phyloP scores from a whole-genome alignment of 2,113 vertebrate species.

The Takifugu bimaculatus region DNA sequence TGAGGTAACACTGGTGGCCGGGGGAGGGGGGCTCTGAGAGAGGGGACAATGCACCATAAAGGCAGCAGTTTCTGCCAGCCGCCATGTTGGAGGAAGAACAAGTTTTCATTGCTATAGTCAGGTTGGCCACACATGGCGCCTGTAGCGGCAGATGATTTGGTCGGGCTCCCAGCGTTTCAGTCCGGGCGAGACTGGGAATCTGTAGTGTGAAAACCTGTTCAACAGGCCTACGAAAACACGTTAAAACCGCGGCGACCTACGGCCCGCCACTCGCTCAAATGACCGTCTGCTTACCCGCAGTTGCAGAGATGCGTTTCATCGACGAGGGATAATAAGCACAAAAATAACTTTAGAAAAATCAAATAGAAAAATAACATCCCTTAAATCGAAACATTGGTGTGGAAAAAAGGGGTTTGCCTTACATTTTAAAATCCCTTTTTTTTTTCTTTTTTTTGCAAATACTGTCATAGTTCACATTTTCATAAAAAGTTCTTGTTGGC shows the following conservation, averaged over 20 bases:
- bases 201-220: conserved; percentile 60
- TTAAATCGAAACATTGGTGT: conserved; percentile 76
- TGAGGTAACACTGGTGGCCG: conserved; percentile 71
- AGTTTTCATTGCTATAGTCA: conserved; percentile 72
- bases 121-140: conserved; percentile 60
- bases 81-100: conserved; percentile 74
- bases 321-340: conserved; percentile 73
- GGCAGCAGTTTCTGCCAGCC: conserved; percentile 63
- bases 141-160: conserved; percentile 57
- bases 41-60: conserved; percentile 54
- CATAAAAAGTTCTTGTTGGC: conserved; percentile 82
- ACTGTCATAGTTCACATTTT: conserved; percentile 81
- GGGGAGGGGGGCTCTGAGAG: conserved; percentile 58
- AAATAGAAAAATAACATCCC: conserved; percentile 79
- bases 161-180: conserved; percentile 53
- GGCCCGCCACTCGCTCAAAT: conserved; percentile 58
- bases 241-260: conserved; percentile 56
- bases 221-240: conserved; percentile 53
- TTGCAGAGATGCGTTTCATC: conserved; percentile 74
- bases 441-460: conserved; percentile 81
- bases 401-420: conserved; percentile 68
- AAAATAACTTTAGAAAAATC: conserved; percentile 76
- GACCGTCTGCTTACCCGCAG: conserved; percentile 62
- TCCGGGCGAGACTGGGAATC: conserved; percentile 52
- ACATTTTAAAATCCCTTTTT: conserved; percentile 60